A percentile compares a stretch with the other conserved stretches of the same genome.
These are phyloP conservation scores for Thunnus thynnus DNA, from an alignment of 2,113 vertebrate species.

Conservation along the genomic window DNA sequence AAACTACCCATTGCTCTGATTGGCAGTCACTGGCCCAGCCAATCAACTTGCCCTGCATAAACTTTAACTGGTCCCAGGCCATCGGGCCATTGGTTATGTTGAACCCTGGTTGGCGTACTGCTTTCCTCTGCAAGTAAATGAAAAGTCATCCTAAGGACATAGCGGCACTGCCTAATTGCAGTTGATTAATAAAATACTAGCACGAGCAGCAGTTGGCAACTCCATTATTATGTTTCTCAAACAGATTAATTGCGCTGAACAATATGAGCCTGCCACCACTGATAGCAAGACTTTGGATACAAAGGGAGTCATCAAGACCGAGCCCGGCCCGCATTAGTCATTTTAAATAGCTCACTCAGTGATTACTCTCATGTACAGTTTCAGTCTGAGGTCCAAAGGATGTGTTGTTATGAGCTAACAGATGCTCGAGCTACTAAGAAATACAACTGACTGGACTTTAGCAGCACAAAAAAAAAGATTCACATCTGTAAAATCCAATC, in stretches of 20 bases:
- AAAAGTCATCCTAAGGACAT: constrained; percentile 80
- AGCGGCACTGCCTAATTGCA: constrained; percentile 68
- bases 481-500: not conserved
- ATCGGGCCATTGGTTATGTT: not conserved
- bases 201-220: constrained; percentile 73
- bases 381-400: constrained; percentile 8
- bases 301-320: constrained; percentile 70
- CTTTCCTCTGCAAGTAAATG: constrained; percentile 33
- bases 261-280: constrained; percentile 71
- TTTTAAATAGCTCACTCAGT: constrained; percentile 72
- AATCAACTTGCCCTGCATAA: too few relatives aligned
- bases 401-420: not conserved
- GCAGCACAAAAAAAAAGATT: not conserved
- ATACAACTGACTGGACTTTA: not conserved
- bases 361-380: constrained; percentile 39
- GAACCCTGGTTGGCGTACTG: not conserved
- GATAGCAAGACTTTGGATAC: constrained; percentile 67
- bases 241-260: constrained; percentile 77
- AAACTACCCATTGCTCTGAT: too few relatives aligned
- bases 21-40: too few relatives aligned
- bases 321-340: constrained; percentile 60
- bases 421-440: constrained; percentile 10
- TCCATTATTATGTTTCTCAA: constrained; percentile 77
- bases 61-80: too few relatives aligned
- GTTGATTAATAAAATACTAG: constrained; percentile 82